Evolutionary conservation across 2,888 invertebrate species (phyloP).

Genomic region (Strigamia maritima): DNA sequence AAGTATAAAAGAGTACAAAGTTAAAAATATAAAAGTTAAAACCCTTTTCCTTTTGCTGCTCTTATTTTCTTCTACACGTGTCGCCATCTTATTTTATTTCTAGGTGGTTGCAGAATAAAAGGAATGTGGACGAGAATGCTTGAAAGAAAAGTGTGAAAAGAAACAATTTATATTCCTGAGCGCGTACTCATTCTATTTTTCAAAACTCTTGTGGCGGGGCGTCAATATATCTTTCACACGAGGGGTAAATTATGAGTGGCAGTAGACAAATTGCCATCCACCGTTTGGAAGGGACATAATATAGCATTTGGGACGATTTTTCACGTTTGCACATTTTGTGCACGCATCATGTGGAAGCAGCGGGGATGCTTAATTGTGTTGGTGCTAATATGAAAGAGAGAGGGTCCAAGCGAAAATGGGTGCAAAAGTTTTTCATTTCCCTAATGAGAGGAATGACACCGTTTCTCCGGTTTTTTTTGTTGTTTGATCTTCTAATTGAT

Average conservation of each 20-base stretch:
- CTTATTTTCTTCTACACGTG: neutral
- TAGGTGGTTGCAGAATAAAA: neutral
- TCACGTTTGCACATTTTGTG: conserved; percentile 12
- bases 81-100: neutral
- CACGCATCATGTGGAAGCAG: neutral
- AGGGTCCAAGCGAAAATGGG: neutral
- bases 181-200: conserved; percentile 35
- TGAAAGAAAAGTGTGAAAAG: neutral
- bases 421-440: neutral
- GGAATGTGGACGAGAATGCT: neutral
- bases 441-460: neutral
- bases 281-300: conserved; percentile 36
- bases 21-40: neutral
- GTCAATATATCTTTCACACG: conserved; percentile 39
- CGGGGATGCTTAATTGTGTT: neutral
- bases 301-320: conserved; percentile 13
- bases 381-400: neutral
- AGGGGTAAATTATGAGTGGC: conserved; percentile 40
- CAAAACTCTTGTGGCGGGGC: conserved; percentile 24
- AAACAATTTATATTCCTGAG: conserved; percentile 36
- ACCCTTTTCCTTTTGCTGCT: too few relatives aligned
- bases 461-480: neutral
- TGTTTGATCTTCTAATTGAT: neutral
- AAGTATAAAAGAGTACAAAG: too few relatives aligned
- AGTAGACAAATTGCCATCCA: conserved; percentile 37